Base-by-base conservation (phyloP, 1,140 invertebrate species). In the Potamilus streckersoni region DNA sequence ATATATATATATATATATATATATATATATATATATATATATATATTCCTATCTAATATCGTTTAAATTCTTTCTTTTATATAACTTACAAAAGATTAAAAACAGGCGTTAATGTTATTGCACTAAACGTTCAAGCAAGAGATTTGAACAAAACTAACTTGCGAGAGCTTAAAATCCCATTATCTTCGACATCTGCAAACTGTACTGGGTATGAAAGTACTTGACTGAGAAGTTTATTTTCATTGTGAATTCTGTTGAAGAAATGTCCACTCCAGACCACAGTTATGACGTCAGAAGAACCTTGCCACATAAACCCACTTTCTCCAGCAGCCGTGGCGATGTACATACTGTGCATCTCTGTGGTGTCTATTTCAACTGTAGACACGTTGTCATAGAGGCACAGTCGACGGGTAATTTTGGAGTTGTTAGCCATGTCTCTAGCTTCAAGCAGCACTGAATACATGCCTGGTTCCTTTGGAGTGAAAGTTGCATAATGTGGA, bases 351-450 rank as follows among this genome's bases (percentile, higher is more conserved):
- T 90, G 95, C 93, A 87, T 93, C 93, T 55, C 64, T 3, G 49
- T 49, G 13, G 88, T 27, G 31, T 76, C 96, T 94, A 91, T 95
- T 95, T 91, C 96, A 94, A 90, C 94, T 94, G 94, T 96, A 12
- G 71, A 73, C 17, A 38, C 27, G 55, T 65, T 27, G 20, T 73
- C 71, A 58, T 20, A 70, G 27, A 70, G 20, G 11, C 55, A 38
- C 55, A 70, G 55, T 15, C 69, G 49, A 38, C 71, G 20, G 19
- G 71, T 60, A 64, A 73, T 73, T 56, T 65, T 73, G 15, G 71
- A 55, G 56, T 73, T 63, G 71, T 65, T 73, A 15, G 71, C 71
- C 55, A 49, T 73, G 55, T 73, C 71, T 13, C 38, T 38, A 6
- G 71, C 60, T 65, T 63, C 23, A 11, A 73, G 71, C 19, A 73